Conservation (phyloP, 2,888 invertebrate species). For the Callyntrura sp. region DNA sequence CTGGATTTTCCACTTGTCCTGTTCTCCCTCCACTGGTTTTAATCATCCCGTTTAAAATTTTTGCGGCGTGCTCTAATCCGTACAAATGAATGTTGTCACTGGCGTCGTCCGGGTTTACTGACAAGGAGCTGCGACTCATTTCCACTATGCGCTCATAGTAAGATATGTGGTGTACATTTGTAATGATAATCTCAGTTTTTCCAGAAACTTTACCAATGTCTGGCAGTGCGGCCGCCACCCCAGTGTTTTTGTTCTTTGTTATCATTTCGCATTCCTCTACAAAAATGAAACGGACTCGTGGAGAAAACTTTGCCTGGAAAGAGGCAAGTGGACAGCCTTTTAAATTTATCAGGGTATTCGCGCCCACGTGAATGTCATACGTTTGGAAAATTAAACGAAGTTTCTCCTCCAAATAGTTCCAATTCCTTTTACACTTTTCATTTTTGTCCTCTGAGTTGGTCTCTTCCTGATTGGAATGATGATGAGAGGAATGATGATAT, state of each 20-base stretch:
- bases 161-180: conserved; percentile 76
- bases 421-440: conserved; percentile 28
- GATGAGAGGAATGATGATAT: conserved; percentile 62
- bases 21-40: conserved; percentile 36
- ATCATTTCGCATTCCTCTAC: conserved; percentile 79
- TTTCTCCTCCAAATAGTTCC: conserved; percentile 77
- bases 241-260: not conserved
- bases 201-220: conserved; percentile 79
- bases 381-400: conserved; percentile 79
- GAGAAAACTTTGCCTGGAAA: conserved; percentile 50
- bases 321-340: conserved; percentile 78
- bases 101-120: too few species aligned
- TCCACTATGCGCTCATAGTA: conserved; percentile 75
- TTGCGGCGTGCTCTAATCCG: conserved; percentile 75
- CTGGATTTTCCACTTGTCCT: conserved; percentile 45
- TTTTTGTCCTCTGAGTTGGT: not conserved
- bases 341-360: conserved; percentile 76
- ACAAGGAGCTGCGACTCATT: not conserved
- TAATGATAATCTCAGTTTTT: conserved; percentile 80
- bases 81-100: conserved; percentile 56
- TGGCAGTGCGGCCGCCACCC: not conserved
- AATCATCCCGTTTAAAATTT: conserved; percentile 70
- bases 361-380: conserved; percentile 77
- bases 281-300: conserved; percentile 77
- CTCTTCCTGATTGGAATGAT: conserved; percentile 73